Percentiles rank a stretch among this genome's conserved stretches.
These are phyloP conservation scores for Papilio elwesi DNA, from an alignment of 2,888 invertebrate species.

Conservation along the genomic window DNA sequence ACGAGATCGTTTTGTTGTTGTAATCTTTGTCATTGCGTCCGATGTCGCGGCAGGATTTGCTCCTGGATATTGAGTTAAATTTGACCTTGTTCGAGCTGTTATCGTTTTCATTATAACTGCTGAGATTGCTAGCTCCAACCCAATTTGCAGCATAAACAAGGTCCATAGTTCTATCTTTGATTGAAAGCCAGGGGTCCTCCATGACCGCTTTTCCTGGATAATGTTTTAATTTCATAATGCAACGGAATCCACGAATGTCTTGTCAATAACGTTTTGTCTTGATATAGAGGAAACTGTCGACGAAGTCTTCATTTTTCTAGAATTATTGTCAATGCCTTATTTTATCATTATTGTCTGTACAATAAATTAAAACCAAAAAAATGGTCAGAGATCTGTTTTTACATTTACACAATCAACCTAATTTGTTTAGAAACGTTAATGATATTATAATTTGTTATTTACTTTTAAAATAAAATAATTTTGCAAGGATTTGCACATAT, in stretches of 20 bases:
- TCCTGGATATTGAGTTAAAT: slow-evolving; percentile 79
- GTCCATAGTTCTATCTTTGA: slow-evolving; percentile 88
- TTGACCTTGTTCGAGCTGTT: slow-evolving; percentile 63
- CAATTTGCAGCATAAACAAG: slow-evolving; percentile 93
- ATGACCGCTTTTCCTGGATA: slow-evolving; percentile 93
- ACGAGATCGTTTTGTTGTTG: slow-evolving; percentile 62
- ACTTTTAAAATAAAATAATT: slow-evolving; percentile 3
- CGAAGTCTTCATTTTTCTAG: slow-evolving; percentile 37
- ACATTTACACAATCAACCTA: slow-evolving; percentile 7
- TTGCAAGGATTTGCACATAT: slow-evolving; percentile 29
- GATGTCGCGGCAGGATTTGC: slow-evolving; percentile 79
- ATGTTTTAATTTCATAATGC: slow-evolving; percentile 91
- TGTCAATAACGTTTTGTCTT: slow-evolving; percentile 44
- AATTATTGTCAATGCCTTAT: slow-evolving; percentile 13
- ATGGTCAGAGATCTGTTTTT: not conserved
- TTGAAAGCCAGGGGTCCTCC: slow-evolving; percentile 88
- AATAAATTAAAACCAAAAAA: slow-evolving; percentile 3
- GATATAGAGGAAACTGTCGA: slow-evolving; percentile 41
- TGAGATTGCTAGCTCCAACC: slow-evolving; percentile 88
- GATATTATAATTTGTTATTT: not conserved
- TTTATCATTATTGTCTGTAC: slow-evolving; percentile 20
- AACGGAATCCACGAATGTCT: slow-evolving; percentile 44
- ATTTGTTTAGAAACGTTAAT: not conserved
- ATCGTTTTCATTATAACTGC: slow-evolving; percentile 70
- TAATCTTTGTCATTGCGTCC: slow-evolving; percentile 66